These are phyloP conservation scores for Rhinichthys osculus DNA, from an alignment of 2,797 vertebrate genomes.

Conservation along the genomic window DNA sequence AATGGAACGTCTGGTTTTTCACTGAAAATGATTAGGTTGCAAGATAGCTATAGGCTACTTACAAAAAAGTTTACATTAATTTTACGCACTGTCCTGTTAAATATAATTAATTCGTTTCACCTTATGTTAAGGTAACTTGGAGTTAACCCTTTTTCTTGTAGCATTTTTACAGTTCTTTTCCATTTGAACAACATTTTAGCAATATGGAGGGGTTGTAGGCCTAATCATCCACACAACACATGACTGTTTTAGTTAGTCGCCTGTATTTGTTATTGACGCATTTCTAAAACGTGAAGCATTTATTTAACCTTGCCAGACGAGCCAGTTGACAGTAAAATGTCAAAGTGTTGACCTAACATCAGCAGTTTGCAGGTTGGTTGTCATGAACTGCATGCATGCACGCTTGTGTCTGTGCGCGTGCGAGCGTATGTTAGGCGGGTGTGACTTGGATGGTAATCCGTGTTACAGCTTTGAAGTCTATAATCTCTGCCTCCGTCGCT, in stretches of 20 bases:
- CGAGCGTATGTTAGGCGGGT: not conserved
- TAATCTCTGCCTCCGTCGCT: constrained; percentile 52
- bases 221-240: not conserved
- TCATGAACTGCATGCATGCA: not conserved
- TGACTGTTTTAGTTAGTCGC: not conserved
- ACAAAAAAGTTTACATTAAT: not conserved
- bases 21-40: too few species aligned
- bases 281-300: not conserved
- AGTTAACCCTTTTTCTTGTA: not conserved
- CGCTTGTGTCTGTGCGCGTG: not conserved
- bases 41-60: not conserved
- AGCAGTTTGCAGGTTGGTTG: constrained; percentile 21
- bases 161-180: not conserved
- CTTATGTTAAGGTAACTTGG: not conserved
- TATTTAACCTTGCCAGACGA: not conserved
- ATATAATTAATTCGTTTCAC: not conserved
- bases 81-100: not conserved
- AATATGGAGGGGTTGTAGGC: not conserved
- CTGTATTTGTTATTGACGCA: not conserved
- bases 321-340: not conserved
- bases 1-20: too few species aligned
- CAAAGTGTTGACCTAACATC: constrained; percentile 11
- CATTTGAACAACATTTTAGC: not conserved
- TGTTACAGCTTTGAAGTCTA: constrained; percentile 37
- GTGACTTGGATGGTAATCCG: constrained; percentile 52